Percentiles rank a stretch among this genome's conserved stretches.
Conservation (phyloP, 92 coral and sea anemone species). For the Nematostella vectensis region DNA sequence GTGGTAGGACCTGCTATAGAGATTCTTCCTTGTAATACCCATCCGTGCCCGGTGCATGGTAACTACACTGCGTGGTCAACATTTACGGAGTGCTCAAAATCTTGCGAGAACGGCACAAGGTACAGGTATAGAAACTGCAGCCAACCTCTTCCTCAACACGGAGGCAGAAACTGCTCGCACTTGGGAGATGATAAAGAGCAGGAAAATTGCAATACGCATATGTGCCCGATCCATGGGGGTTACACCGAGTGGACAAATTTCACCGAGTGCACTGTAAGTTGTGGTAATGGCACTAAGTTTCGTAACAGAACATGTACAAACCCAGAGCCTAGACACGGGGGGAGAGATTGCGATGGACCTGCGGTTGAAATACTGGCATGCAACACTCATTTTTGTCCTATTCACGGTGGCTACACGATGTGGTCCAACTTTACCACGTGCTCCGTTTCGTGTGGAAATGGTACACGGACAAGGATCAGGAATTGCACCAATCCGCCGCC, state of each 20-base stretch:
- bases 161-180: conserved; percentile 59
- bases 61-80: conserved; percentile 50
- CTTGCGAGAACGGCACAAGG: conserved; percentile 59
- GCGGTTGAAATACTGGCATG: conserved; percentile 33
- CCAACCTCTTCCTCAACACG: conserved; percentile 61
- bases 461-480: conserved; percentile 42
- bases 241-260: conserved; percentile 71
- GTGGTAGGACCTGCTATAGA: conserved; percentile 33
- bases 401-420: conserved; percentile 46
- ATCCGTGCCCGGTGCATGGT: conserved; percentile 53
- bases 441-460: conserved; percentile 58
- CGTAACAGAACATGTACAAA: conserved; percentile 59
- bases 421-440: conserved; percentile 65
- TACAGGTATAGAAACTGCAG: conserved; percentile 50
- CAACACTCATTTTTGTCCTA: conserved; percentile 58
- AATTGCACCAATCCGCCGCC: conserved; percentile 62
- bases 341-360: conserved; percentile 58
- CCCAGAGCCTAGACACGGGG: conserved; percentile 57
- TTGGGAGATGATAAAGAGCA: conserved; percentile 30
- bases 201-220: conserved; percentile 24
- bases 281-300: conserved; percentile 53
- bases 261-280: conserved; percentile 57
- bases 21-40: conserved; percentile 29
- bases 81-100: conserved; percentile 52
- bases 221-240: conserved; percentile 72